A percentile compares a stretch with the other conserved stretches of the same genome.
Conservation (phyloP, 2,797 vertebrate genomes). For the Mormyrops attenuatus region DNA sequence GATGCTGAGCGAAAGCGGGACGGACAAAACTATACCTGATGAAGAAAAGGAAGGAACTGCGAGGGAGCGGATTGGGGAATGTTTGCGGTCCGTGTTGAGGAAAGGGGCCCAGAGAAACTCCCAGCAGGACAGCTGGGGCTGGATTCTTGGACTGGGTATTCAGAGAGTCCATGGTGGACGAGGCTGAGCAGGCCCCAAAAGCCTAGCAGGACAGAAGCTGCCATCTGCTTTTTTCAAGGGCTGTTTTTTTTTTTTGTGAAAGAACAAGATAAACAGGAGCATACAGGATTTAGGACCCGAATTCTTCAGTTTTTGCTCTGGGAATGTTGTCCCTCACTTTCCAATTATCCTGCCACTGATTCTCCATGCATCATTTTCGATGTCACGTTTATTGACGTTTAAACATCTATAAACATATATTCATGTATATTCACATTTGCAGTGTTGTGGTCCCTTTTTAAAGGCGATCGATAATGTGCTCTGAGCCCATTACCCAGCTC, state of each 20-base stretch:
- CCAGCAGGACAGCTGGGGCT: background rate
- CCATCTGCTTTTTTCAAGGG: background rate
- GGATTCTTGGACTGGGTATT: background rate
- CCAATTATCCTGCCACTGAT: constrained; percentile 52
- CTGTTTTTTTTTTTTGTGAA: background rate
- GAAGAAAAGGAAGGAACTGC: background rate
- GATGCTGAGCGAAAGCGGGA: background rate
- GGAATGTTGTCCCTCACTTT: constrained; percentile 44
- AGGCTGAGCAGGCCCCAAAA: background rate
- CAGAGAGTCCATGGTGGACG: constrained; percentile 11
- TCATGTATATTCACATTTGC: background rate
- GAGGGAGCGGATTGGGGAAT: background rate
- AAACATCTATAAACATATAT: constrained; percentile 9
- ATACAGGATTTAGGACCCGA: background rate
- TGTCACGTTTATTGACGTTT: background rate
- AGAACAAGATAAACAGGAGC: background rate
- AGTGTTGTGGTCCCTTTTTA: background rate
- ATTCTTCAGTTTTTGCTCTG: constrained; percentile 40
- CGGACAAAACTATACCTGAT: background rate
- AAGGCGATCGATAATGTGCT: background rate
- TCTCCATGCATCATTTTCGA: constrained; percentile 27
- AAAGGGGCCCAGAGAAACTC: background rate
- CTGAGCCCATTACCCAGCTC: background rate
- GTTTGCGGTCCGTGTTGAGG: background rate
- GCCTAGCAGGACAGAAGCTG: background rate